Base-by-base conservation (phyloP, 2,797 vertebrate species). In the Acestrorhynchus altus region DNA sequence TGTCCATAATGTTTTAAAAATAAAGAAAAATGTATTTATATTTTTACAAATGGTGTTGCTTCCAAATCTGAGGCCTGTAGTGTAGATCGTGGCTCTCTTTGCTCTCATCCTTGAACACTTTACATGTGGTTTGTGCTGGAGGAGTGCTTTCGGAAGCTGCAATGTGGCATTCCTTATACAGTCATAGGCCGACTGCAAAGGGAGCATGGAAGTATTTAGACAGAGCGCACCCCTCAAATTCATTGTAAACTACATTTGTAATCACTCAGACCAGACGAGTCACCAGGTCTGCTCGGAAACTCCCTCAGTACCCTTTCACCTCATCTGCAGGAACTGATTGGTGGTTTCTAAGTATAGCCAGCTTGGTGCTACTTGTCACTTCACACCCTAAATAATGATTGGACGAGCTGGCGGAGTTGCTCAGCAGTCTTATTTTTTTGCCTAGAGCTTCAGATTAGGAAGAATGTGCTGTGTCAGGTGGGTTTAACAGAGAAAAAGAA, bases 351-450 rank as follows among this genome's bases (percentile, higher is more conserved):
- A 39, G 35, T 42, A 39, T 9, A 4, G 40, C 40, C 46, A 24
- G 16, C 24, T 1, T 44, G 61, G 61, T 16, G 0, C 12, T 26
- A 8, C 8, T 9, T 15, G 2, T 15, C 13, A 15, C 7, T 26
- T 16, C 20, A 26, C n/a, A 61, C 40, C 8, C 22, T 44, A 20
- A 63, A 28, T 64, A 28, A 47, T 63, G 67, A 63, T 44, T 77
- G 57, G 67, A 54, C 16, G 15, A 28, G 8, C 18, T 22, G 40
- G n/a, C 0, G 4, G 18, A 4, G 5, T 44, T 65, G 42, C 6
- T 13, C 13, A 46, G 20, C 40, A 44, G 61, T 64, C 12, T 40
- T 63, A 10, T n/a, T 20, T 35, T n/a, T 6, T 26, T 7, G 20
- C 20, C 44, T 24, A 24, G 42, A 15, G 20, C 40, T 46, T 46